Percentiles rank a stretch among this genome's conserved stretches.
These are phyloP conservation scores for Atrina japonica DNA, from an alignment of 2,888 invertebrate species.

Conservation along the genomic window DNA sequence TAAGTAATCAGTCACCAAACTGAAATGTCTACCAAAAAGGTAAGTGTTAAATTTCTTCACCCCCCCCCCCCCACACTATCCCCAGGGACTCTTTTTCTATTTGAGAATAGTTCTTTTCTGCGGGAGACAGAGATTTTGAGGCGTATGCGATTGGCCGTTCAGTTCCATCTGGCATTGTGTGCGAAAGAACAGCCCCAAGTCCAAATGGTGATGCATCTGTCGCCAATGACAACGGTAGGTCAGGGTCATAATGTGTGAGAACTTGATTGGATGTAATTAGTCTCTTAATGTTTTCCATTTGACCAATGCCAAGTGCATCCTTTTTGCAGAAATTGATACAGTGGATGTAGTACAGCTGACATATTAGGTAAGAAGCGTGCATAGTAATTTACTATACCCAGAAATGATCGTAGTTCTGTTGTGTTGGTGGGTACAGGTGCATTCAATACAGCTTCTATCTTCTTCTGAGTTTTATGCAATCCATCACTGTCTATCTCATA, in stretches of 20 bases:
- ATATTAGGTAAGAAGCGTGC: slow-evolving; percentile 60
- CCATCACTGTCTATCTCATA: slow-evolving; percentile 47
- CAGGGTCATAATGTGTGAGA: slow-evolving; percentile 75
- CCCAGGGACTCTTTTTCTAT: slow-evolving; percentile 59
- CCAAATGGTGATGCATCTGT: slow-evolving; percentile 78
- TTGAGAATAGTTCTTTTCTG: slow-evolving; percentile 57
- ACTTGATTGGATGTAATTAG: slow-evolving; percentile 45
- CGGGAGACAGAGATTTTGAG: slow-evolving; percentile 40
- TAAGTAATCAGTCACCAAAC: slow-evolving; percentile 78
- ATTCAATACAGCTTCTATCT: slow-evolving; percentile 60
- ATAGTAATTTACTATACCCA: slow-evolving; percentile 70
- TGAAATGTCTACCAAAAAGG: slow-evolving; percentile 52
- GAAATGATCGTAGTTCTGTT: slow-evolving; percentile 60
- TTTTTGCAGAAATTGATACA: slow-evolving; percentile 56
- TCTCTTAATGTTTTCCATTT: slow-evolving; percentile 45
- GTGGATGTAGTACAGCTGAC: slow-evolving; percentile 53
- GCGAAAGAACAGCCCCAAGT: slow-evolving; percentile 70
- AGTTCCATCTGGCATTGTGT: slow-evolving; percentile 39
- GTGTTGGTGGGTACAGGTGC: slow-evolving; percentile 63
- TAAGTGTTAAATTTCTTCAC: slow-evolving; percentile 55
- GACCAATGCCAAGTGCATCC: slow-evolving; percentile 49
- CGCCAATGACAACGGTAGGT: slow-evolving; percentile 67
- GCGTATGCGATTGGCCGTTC: slow-evolving; percentile 43
- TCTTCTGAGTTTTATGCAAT: slow-evolving; percentile 45
- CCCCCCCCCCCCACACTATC: slow-evolving; percentile 46